Percentiles rank a stretch among this genome's conserved stretches.
phyloP scores from a whole-genome alignment of 2,113 vertebrate genomes.

The Dinomys branickii region DNA sequence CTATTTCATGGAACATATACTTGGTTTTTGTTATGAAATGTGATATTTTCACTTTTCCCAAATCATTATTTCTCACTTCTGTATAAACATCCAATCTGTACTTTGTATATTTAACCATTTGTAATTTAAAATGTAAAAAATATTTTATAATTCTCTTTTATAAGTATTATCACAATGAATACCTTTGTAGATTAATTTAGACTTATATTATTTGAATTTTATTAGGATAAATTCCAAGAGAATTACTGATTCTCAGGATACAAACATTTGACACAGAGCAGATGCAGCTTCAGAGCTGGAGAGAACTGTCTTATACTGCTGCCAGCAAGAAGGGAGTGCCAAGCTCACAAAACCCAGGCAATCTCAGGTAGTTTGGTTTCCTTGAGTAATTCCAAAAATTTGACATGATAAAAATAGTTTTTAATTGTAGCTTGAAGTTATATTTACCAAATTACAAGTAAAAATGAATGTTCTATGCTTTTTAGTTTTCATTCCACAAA shows the following conservation, averaged over 20 bases:
- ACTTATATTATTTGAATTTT: not conserved
- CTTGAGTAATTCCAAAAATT: not conserved
- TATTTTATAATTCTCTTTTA: not conserved
- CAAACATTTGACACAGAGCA: not conserved
- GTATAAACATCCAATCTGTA: not conserved
- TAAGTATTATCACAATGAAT: not conserved
- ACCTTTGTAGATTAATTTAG: not conserved
- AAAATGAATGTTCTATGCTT: not conserved
- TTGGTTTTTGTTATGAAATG: not conserved
- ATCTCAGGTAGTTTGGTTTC: not conserved
- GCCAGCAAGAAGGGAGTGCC: rapidly evolving
- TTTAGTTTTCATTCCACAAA: not conserved
- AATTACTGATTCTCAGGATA: not conserved
- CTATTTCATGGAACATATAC: not conserved
- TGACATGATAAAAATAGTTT: not conserved
- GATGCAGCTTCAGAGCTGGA: not conserved
- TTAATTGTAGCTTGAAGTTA: not conserved
- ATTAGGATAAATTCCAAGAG: not conserved
- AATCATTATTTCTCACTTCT: not conserved
- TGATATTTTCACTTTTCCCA: not conserved
- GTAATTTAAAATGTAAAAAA: not conserved
- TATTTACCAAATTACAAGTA: not conserved
- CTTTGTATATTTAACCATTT: conserved; percentile 1
- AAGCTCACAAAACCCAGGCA: not conserved
- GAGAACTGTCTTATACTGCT: not conserved